Base-by-base conservation (phyloP, 2,113 vertebrate species). In the Marcusenius ussheri region DNA sequence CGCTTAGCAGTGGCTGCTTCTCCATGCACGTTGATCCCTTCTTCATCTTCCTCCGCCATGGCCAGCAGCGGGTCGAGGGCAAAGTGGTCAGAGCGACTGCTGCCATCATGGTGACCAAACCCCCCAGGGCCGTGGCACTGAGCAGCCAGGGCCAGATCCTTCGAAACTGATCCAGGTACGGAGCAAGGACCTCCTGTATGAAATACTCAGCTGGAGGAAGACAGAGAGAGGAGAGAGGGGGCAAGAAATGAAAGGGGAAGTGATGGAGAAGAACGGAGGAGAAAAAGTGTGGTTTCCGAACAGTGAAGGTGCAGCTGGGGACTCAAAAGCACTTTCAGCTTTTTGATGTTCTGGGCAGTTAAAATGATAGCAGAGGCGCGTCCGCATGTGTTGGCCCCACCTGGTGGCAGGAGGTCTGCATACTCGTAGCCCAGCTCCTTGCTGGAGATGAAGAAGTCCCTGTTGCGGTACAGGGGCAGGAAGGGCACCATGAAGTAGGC, bases 401-500 rank as follows among this genome's bases (percentile, higher is more conserved):
- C 86, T 56, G 45, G 47, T 8, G 35, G 46, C 42, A 49, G 66
- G 1, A 90, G 85, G 49, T 88, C 24, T 62, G 62, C 58, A 10
- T 88, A 90, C 6, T 88, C 89, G 49, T 88, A 90, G 9, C 84
- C 84, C 46, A 88, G 66, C 19, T 47, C 80, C 24, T 88, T 90
- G 83, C 89, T 85, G 66, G 86, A 90, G 27, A 90, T 39, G 77
- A 90, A 88, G 35, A 88, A 90, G 35, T 88, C 84, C 5, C 84
- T 17, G 66, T 90, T 90, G 19, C 62, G 46, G 46, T 90, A n/a
- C 19, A 90, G 62, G 31, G 89, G 96, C 51, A 97, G 95, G 88
- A 97, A 97, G 31, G 97, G 97, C 1, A 97, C 97, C 96, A 97
- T 97, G 83, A 96, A 96, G 88, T 95, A 95, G 47, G 95, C 97